Conservation (phyloP, 2,113 vertebrate genomes). For the Drymodes brunneopygia region DNA sequence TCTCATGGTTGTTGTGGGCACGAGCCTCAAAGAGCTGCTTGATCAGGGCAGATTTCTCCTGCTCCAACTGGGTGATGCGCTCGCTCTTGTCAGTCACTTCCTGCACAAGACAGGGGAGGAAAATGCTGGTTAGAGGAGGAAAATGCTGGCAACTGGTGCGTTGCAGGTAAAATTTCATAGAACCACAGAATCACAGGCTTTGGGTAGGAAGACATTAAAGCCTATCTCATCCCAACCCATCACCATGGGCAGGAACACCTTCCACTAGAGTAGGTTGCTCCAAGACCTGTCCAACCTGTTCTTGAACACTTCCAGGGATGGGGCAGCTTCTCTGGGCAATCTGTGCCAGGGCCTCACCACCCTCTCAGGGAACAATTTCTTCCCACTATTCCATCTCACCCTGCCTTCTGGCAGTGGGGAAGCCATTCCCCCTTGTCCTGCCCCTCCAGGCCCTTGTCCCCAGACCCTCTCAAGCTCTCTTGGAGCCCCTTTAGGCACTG, state of each 20-base stretch:
- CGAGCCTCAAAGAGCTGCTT: conserved; percentile 95
- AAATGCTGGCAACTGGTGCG: accelerated
- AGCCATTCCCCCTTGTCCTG: background rate
- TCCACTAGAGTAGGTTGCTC: background rate
- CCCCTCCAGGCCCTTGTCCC: background rate
- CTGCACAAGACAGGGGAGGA: conserved; percentile 38
- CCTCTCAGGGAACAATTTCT: background rate
- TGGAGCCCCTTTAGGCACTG: background rate
- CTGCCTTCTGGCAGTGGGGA: background rate
- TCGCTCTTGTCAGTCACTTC: conserved; percentile 91
- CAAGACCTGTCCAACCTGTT: background rate
- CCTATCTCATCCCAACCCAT: background rate
- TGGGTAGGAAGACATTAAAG: background rate
- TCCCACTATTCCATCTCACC: background rate
- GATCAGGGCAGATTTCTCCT: conserved; percentile 93
- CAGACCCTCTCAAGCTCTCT: background rate
- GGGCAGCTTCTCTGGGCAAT: background rate
- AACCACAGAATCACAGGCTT: background rate
- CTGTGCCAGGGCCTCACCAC: background rate
- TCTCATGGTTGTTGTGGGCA: conserved; percentile 76
- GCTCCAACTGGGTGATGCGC: conserved; percentile 92
- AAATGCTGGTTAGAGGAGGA: background rate
- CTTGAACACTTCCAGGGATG: background rate
- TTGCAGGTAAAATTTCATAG: background rate
- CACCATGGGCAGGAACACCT: background rate